A percentile compares a stretch with the other conserved stretches of the same genome.
Conservation (phyloP, 2,113 vertebrate species). For the Phylloscopus trochilus region DNA sequence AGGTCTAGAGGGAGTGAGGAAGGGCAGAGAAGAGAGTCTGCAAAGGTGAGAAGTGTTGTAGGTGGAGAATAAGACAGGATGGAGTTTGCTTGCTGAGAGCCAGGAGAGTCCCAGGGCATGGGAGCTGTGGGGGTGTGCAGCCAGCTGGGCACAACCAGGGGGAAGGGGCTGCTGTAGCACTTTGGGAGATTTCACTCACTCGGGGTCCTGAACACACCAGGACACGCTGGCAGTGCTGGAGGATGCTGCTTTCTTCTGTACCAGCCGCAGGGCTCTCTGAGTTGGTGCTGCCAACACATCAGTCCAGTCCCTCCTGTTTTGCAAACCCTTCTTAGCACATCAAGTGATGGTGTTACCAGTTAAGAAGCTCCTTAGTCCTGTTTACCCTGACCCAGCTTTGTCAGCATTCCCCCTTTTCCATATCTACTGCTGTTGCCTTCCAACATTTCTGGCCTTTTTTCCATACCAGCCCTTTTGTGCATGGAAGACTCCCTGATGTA, state of each 20-base stretch:
- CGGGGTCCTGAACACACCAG: neutral
- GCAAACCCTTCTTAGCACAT: neutral
- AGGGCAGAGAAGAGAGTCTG: neutral
- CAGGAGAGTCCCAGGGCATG: neutral
- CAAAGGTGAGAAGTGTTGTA: neutral
- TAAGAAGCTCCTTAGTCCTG: neutral
- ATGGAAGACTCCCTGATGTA: neutral
- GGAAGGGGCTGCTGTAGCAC: neutral
- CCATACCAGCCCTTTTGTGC: neutral
- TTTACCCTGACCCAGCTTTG: neutral
- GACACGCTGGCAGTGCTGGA: fast-evolving
- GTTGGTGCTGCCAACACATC: neutral
- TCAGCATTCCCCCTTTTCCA: neutral
- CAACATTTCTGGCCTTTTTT: neutral
- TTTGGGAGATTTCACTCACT: neutral
- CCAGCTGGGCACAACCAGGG: neutral
- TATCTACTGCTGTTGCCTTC: neutral
- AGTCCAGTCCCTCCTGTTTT: neutral
- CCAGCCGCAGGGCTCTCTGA: neutral
- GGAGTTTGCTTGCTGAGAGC: neutral
- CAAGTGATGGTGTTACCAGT: neutral
- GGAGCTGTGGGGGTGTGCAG: neutral
- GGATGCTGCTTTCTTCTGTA: neutral
- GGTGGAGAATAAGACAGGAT: neutral
- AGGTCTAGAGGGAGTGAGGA: neutral